These are phyloP conservation scores for Myotis yumanensis DNA, from an alignment of 2,113 vertebrate species.

Conservation along the genomic window DNA sequence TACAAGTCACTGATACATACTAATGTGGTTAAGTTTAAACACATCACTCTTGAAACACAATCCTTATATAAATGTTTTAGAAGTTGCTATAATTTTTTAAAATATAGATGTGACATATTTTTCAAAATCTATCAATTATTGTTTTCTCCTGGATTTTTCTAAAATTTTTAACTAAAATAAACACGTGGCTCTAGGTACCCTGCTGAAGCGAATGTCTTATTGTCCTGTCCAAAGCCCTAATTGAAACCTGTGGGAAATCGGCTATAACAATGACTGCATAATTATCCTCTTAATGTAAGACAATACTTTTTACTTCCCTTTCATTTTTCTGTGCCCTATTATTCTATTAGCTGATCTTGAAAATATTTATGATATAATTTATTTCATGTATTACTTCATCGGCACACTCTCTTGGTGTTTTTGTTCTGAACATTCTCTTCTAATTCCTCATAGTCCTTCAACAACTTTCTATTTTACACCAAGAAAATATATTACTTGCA, in stretches of 20 bases:
- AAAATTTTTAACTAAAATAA: conserved; percentile 1
- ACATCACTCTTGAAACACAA: not conserved
- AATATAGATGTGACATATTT: not conserved
- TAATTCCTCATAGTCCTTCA: not conserved
- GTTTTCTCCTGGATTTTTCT: not conserved
- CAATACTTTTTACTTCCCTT: not conserved
- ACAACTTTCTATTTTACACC: not conserved
- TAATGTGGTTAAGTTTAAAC: conserved; percentile 18
- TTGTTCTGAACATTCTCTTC: not conserved
- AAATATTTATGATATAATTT: not conserved
- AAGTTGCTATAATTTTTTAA: not conserved
- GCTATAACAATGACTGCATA: not conserved
- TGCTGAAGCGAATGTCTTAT: not conserved
- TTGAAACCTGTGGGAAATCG: conserved; percentile 30
- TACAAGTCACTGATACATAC: conserved; percentile 47
- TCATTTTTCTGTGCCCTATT: not conserved
- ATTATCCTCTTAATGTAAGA: not conserved
- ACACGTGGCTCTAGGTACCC: not conserved
- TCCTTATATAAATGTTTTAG: not conserved
- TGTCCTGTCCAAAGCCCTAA: not conserved
- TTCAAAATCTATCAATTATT: not conserved
- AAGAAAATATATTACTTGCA: not conserved
- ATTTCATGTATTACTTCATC: not conserved
- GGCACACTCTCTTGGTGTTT: not conserved
- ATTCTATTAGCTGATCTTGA: not conserved